These are phyloP conservation scores for Sycon ciliatum DNA, from an alignment of 37 sponge, comb jelly and placozoan genomes.

Conservation along the genomic window DNA sequence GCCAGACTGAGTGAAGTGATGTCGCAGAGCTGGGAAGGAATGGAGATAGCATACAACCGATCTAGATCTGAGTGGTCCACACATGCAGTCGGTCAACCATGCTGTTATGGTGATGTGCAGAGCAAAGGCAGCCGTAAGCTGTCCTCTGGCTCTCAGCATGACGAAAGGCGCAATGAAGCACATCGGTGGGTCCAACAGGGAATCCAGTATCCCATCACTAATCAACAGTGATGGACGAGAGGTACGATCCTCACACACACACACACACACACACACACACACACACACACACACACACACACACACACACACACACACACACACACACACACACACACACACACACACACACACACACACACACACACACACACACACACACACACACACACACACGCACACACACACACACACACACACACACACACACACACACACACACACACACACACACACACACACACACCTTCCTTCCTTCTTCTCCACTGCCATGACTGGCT, in stretches of 20 bases:
- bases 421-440: conserved; percentile 17
- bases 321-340: conserved; percentile 12
- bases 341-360: not conserved
- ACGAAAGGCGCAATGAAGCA: too few species aligned
- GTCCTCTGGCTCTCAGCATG: too few species aligned
- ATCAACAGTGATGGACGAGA: not conserved
- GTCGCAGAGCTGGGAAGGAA: too few species aligned
- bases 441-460: conserved; percentile 16
- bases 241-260: not conserved
- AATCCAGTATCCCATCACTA: too few species aligned
- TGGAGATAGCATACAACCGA: too few species aligned
- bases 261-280: conserved; percentile 10
- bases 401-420: conserved; percentile 6
- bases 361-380: conserved; percentile 12
- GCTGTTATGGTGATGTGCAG: too few species aligned
- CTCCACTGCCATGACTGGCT: not conserved
- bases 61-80: too few species aligned
- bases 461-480: not conserved
- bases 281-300: conserved; percentile 12
- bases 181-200: too few species aligned
- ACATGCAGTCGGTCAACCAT: too few species aligned
- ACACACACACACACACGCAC: conserved; percentile 13
- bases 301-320: conserved; percentile 17
- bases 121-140: too few species aligned
- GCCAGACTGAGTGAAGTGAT: too few species aligned